phyloP scores from a whole-genome alignment of 2,888 invertebrate genomes.

The Keiferia lycopersicella region DNA sequence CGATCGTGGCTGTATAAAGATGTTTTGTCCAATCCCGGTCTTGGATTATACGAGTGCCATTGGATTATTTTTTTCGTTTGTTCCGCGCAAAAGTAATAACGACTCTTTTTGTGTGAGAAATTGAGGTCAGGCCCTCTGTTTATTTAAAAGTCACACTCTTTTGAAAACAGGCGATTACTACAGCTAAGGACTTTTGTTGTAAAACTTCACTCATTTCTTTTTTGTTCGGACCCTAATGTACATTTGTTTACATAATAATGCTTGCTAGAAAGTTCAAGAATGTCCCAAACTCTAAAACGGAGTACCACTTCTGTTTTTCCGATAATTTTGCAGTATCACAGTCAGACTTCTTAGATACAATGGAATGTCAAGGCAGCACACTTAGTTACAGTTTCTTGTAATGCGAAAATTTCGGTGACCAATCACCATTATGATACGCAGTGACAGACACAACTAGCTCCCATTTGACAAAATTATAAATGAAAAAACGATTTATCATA shows the following conservation, averaged over 20 bases:
- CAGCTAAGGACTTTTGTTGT: too few relatives aligned
- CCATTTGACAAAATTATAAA: neutral
- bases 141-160: neutral
- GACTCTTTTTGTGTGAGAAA: conserved; percentile 19
- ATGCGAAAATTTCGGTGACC: neutral
- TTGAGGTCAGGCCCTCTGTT: neutral
- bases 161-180: neutral
- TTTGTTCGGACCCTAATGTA: too few relatives aligned
- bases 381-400: neutral
- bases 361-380: neutral
- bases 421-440: neutral
- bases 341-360: neutral
- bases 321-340: neutral
- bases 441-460: neutral
- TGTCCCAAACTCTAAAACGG: too few relatives aligned
- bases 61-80: conserved; percentile 5
- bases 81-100: conserved; percentile 16
- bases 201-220: too few relatives aligned
- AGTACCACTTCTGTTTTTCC: neutral
- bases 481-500: too few relatives aligned
- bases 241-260: too few relatives aligned
- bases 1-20: conserved; percentile 18
- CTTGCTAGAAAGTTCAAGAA: too few relatives aligned
- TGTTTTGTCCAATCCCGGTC: conserved; percentile 15
- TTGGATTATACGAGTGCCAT: conserved; percentile 15